These are phyloP conservation scores for Clamator glandarius DNA, from an alignment of 2,797 vertebrate genomes.

Conservation along the genomic window DNA sequence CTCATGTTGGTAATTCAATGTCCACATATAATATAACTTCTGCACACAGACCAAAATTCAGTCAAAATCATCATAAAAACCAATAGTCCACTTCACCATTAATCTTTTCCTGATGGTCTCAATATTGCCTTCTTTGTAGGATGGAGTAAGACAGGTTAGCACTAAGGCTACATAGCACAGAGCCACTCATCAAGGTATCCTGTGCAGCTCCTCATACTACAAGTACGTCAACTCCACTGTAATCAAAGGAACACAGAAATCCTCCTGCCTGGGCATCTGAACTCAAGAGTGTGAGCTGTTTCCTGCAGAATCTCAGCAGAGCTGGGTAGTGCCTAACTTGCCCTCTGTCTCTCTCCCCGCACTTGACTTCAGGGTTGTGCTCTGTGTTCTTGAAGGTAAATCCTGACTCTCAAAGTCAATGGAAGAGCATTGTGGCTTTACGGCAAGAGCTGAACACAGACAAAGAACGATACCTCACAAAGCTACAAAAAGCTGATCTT, in stretches of 20 bases:
- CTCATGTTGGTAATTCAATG: fast-evolving
- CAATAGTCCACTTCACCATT: too few species aligned
- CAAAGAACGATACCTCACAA: not conserved
- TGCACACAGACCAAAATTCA: not conserved
- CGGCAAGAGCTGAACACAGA: not conserved
- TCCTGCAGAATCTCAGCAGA: not conserved
- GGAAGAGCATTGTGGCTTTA: not conserved
- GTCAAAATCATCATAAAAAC: not conserved
- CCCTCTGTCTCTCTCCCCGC: not conserved
- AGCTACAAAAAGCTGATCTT: not conserved
- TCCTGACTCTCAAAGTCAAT: not conserved
- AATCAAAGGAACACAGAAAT: not conserved
- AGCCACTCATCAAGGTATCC: fast-evolving
- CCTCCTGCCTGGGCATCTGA: not conserved
- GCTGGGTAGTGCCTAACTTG: not conserved
- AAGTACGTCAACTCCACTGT: not conserved
- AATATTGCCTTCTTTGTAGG: not conserved
- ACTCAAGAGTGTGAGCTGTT: not conserved
- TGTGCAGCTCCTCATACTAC: not conserved
- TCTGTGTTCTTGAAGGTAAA: not conserved
- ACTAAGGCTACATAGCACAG: not conserved
- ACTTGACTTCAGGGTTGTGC: not conserved
- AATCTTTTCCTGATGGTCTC: not conserved
- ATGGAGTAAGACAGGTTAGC: not conserved
- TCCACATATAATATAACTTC: not conserved